phyloP scores from a whole-genome alignment of 2,888 invertebrate species.

The Heterodera filipjevi region DNA sequence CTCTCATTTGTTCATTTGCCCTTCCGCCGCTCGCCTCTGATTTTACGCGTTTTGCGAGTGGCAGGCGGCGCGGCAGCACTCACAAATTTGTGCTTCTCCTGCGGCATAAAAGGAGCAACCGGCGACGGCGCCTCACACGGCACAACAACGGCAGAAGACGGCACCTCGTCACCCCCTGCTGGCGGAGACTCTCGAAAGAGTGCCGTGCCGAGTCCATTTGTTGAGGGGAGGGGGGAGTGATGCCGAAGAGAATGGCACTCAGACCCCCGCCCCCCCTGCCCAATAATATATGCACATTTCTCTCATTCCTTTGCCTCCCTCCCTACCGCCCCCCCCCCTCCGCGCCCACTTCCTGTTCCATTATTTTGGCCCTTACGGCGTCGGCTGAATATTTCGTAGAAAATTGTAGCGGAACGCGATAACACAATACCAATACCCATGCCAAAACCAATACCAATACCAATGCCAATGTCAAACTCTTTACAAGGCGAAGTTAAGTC shows the following conservation, averaged over 20 bases:
- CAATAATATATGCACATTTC: not conserved
- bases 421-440: too few relatives aligned
- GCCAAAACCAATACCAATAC: too few relatives aligned
- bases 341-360: not conserved
- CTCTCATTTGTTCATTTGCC: too few relatives aligned
- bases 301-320: not conserved
- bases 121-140: not conserved
- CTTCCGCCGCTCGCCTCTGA: not conserved
- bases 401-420: too few relatives aligned
- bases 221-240: not conserved
- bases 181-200: not conserved
- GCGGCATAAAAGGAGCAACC: not conserved
- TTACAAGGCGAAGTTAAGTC: too few relatives aligned
- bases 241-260: not conserved
- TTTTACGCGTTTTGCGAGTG: not conserved
- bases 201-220: not conserved
- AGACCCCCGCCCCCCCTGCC: not conserved
- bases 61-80: too few relatives aligned
- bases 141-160: not conserved
- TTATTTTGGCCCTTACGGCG: not conserved
- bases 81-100: too few relatives aligned
- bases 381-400: too few relatives aligned
- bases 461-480: too few relatives aligned
- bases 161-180: not conserved
- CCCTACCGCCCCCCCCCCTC: not conserved